Percentiles rank a stretch among this genome's conserved stretches.
Conservation (phyloP, 2,888 invertebrate genomes). For the Choristoneura rosaceana region DNA sequence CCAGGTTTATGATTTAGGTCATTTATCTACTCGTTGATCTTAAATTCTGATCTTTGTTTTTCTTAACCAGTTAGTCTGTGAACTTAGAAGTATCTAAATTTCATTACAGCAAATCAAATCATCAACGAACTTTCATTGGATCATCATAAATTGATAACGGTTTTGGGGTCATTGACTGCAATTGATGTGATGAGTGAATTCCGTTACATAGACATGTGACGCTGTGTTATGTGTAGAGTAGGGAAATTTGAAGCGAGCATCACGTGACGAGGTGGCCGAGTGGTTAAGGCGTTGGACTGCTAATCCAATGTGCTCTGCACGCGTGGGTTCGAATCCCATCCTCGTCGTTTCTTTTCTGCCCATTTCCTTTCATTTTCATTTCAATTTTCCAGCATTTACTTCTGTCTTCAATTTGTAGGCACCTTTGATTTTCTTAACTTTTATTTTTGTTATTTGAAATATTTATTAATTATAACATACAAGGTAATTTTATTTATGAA, state of each 20-base stretch:
- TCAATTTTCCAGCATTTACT: neutral
- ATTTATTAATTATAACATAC: no score
- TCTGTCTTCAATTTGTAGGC: neutral
- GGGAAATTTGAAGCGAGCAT: neutral
- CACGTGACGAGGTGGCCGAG: conserved; percentile 91
- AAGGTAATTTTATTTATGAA: no score
- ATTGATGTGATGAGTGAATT: neutral
- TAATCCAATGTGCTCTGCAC: conserved; percentile 95
- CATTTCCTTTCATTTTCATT: neutral
- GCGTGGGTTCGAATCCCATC: conserved; percentile 94
- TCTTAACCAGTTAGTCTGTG: neutral
- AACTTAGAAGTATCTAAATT: neutral
- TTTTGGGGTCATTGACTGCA: conserved; percentile 10
- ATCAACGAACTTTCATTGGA: neutral
- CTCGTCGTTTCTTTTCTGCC: conserved; percentile 81
- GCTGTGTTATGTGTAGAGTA: neutral
- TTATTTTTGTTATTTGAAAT: neutral
- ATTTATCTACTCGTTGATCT: no score
- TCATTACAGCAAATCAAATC: neutral
- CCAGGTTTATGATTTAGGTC: no score
- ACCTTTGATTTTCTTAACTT: neutral
- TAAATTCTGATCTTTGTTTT: neutral
- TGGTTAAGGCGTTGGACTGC: conserved; percentile 95
- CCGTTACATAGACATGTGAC: neutral
- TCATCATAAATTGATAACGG: conserved; percentile 22